These are phyloP conservation scores for Chrysomela aeneicollis DNA, from an alignment of 2,888 invertebrate genomes.

Conservation along the genomic window DNA sequence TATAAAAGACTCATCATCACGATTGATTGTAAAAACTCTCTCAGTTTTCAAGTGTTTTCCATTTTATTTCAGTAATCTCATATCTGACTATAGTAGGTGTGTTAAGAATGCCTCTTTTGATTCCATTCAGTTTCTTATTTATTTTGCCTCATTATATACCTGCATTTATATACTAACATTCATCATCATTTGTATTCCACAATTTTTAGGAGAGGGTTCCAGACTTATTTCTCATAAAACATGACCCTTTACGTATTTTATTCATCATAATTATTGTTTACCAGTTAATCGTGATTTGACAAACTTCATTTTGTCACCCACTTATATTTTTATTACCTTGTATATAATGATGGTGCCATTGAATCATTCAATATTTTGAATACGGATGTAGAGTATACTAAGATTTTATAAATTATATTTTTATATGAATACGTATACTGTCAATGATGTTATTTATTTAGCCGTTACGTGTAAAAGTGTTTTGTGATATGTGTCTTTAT, in stretches of 20 bases:
- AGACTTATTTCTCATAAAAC: constrained; percentile 40
- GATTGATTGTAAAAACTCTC: neutral
- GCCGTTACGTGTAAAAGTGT: constrained; percentile 35
- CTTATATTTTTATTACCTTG: constrained; percentile 15
- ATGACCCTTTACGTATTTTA: neutral
- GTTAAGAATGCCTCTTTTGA: too few species aligned
- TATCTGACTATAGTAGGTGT: too few species aligned
- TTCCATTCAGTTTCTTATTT: neutral
- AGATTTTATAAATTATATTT: constrained; percentile 36
- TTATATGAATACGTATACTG: constrained; percentile 28
- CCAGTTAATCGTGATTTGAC: neutral
- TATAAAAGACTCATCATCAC: constrained; percentile 1
- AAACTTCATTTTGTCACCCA: neutral
- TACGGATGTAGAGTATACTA: constrained; percentile 14
- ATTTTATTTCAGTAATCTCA: constrained; percentile 24
- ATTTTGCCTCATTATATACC: neutral
- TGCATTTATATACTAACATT: constrained; percentile 1
- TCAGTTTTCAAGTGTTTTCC: neutral
- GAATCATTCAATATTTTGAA: constrained; percentile 18
- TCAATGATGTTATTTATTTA: constrained; percentile 32
- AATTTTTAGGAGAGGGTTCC: constrained; percentile 45
- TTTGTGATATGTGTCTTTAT: constrained; percentile 38
- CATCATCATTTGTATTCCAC: constrained; percentile 34
- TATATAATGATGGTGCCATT: constrained; percentile 38
- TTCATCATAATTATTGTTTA: neutral